Conservation (phyloP, 2,113 vertebrate species). For the Rhinolophus sinicus region DNA sequence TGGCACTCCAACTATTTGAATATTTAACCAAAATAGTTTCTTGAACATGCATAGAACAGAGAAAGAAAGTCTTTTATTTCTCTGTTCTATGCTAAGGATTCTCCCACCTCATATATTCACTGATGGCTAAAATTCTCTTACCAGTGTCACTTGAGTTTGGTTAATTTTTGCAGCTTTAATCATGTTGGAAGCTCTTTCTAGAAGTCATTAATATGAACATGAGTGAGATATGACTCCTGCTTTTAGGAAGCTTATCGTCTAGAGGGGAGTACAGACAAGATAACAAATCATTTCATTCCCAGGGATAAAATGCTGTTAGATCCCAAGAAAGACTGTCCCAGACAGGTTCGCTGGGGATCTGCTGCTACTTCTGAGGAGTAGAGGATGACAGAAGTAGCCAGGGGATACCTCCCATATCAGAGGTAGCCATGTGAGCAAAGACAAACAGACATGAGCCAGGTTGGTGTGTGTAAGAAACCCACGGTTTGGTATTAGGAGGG, state of each 20-base stretch:
- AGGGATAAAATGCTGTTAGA: not conserved
- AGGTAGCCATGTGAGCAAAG: not conserved
- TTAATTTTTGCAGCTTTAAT: not conserved
- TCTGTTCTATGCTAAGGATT: not conserved
- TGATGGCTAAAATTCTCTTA: not conserved
- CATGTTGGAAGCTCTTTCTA: not conserved
- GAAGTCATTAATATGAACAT: not conserved
- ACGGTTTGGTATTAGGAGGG: no score
- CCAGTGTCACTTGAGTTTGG: not conserved
- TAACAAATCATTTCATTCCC: not conserved
- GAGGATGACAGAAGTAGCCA: fast-evolving
- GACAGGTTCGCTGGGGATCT: not conserved
- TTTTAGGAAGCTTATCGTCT: not conserved
- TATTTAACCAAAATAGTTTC: not conserved
- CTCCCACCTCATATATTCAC: not conserved
- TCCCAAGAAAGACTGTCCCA: not conserved
- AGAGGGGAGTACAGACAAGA: not conserved
- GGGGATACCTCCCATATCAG: not conserved
- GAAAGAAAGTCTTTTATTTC: not conserved
- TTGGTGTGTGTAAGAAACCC: not conserved
- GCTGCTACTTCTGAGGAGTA: not conserved
- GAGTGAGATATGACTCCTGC: not conserved
- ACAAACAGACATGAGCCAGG: not conserved
- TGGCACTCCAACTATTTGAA: not conserved
- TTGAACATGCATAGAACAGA: not conserved